Percentiles rank a stretch among this genome's conserved stretches.
Evolutionary conservation across 2,797 vertebrate genomes (phyloP).

Genomic region (Saxicola maurus): DNA sequence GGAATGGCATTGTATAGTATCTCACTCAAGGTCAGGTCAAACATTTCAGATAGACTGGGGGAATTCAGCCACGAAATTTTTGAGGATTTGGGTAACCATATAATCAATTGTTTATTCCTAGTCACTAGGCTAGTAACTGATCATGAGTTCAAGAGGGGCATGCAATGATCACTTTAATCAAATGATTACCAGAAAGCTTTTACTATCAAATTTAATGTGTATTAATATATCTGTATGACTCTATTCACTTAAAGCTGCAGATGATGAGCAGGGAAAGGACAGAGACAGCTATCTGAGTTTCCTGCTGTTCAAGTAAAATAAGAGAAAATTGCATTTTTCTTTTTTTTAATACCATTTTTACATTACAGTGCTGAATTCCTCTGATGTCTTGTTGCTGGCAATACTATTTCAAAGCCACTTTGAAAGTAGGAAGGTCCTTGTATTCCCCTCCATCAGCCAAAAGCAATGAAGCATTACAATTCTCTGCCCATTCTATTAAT

Average conservation of each 20-base stretch:
- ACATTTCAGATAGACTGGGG: background rate
- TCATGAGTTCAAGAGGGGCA: background rate
- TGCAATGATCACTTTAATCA: background rate
- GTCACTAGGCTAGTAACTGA: background rate
- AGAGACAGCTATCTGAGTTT: background rate
- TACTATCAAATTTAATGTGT: background rate
- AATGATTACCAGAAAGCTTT: background rate
- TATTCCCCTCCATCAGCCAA: conserved; percentile 52
- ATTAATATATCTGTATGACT: background rate
- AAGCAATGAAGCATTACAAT: conserved; percentile 61
- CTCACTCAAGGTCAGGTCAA: conserved; percentile 24
- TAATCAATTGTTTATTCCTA: background rate
- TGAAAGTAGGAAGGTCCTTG: conserved; percentile 42
- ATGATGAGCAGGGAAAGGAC: background rate
- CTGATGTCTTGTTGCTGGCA: background rate
- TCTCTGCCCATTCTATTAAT: conserved; percentile 60
- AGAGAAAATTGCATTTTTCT: conserved; percentile 11
- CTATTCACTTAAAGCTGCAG: background rate
- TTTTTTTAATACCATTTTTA: background rate
- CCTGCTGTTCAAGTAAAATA: conserved; percentile 8
- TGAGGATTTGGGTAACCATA: background rate
- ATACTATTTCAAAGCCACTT: conserved; percentile 57
- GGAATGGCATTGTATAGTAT: background rate
- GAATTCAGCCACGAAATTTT: background rate
- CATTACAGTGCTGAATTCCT: background rate